Evolutionary conservation across 30 jellyfish, hydroid and myxozoan species (phyloP), one percentile per base, ranked within the genome.

Genomic region (Pseudorhiza aurosa): DNA sequence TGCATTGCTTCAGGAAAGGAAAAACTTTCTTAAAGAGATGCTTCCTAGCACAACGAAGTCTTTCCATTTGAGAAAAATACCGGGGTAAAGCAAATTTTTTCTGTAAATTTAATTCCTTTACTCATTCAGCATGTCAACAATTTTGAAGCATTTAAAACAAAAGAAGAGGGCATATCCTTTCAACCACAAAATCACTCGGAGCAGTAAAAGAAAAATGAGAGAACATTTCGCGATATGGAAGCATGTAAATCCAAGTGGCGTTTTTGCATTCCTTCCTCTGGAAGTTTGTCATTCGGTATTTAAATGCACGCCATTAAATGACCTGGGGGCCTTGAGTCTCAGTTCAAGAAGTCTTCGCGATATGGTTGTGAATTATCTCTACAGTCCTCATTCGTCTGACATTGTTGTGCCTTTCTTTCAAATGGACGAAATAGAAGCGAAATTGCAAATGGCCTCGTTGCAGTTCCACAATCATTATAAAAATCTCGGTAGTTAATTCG

Each of bases 331-430:
- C 30, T 68, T 84, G 53, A 91, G 96, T 45, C 64, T 91, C 43
- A 68, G 96, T n/a, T 91, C 98, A 75, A 91, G 91, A 62, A 67
- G 47, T 0, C 24, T 91, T 57, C 85, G 98, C 58, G 85, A 91
- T 63, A 44, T 63, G 68, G 96, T 91, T 21, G 81, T 84, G 19
- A 60, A 62, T 56, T 91, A 65, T 57, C 47, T 91, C 25, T 85
- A 83, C 85, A 83, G 98, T 49, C 53, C 91, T 6, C 91, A 82
- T 56, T 81, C 94, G 6, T 44, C 95, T 24, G 87, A 60, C 1
- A 44, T 85, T 0, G 83, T 91, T 25, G 91, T 82, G 0, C 98
- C 98, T 0, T 36, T 88, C 5, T 14, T 59, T 5, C 53, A 31
- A 32, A 58, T 50, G 22, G 77, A 86, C 12, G 69, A 58, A n/a